phyloP scores from a whole-genome alignment of 2,797 vertebrate species.

The Microctenopoma lineatum region DNA sequence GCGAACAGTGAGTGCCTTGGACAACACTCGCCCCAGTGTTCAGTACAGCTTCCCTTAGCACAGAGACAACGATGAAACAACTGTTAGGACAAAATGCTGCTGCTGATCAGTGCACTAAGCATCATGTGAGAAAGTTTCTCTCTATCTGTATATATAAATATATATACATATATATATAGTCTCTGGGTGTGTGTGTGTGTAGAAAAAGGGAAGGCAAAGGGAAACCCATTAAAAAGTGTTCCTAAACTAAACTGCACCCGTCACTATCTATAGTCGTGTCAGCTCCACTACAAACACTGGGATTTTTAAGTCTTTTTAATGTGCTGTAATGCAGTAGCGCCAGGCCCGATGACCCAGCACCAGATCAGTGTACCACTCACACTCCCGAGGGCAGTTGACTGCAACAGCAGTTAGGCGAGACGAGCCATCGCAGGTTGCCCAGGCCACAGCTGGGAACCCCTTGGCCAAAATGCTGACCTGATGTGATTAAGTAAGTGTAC shows the following conservation, averaged over 20 bases:
- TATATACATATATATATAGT: too few species aligned
- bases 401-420: slow-evolving; percentile 71
- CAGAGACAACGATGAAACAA: slow-evolving; percentile 29
- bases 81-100: not conserved
- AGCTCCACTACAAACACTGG: slow-evolving; percentile 40
- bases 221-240: slow-evolving; percentile 24
- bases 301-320: slow-evolving; percentile 48
- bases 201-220: not conserved
- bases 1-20: slow-evolving; percentile 62
- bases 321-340: slow-evolving; percentile 57
- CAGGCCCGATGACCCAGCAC: slow-evolving; percentile 71
- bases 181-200: too few species aligned
- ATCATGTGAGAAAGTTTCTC: not conserved
- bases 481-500: slow-evolving; percentile 69
- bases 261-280: slow-evolving; percentile 46
- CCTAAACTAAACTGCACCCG: slow-evolving; percentile 36
- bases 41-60: slow-evolving; percentile 42
- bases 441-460: slow-evolving; percentile 76
- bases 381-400: slow-evolving; percentile 67
- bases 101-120: slow-evolving; percentile 2
- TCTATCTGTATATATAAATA: too few species aligned
- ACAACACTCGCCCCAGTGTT: slow-evolving; percentile 53
- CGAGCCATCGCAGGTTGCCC: slow-evolving; percentile 60
- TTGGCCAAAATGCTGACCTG: slow-evolving; percentile 62
- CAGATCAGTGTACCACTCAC: slow-evolving; percentile 72